phyloP scores from a whole-genome alignment of 2,797 vertebrate genomes.

The Pantherophis vulpinus region DNA sequence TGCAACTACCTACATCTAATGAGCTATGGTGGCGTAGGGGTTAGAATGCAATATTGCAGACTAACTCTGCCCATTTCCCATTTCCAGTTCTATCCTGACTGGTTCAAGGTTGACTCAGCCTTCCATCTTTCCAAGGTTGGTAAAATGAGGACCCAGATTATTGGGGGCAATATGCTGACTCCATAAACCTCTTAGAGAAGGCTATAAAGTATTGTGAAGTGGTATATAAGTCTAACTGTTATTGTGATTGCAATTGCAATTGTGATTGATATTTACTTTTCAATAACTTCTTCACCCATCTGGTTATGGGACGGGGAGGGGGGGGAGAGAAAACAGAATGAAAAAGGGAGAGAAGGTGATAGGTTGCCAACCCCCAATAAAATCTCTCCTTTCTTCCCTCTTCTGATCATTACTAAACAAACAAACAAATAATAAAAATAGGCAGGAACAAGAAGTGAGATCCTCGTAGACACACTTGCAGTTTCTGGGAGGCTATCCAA shows the following conservation, averaged over 20 bases:
- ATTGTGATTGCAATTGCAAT: neutral
- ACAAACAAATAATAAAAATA: neutral
- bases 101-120: neutral
- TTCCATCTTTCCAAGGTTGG: neutral
- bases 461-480: neutral
- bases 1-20: neutral
- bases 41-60: neutral
- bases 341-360: neutral
- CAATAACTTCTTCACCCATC: neutral
- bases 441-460: neutral
- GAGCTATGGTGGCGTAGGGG: neutral
- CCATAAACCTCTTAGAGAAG: too few species aligned
- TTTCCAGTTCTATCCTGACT: too few species aligned
- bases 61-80: neutral
- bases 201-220: too few species aligned
- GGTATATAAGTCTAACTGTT: neutral
- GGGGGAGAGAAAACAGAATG: neutral
- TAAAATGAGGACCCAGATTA: neutral
- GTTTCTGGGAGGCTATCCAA: neutral
- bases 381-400: neutral
- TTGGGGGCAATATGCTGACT: neutral
- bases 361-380: neutral
- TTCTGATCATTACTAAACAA: neutral
- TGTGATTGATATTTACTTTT: neutral
- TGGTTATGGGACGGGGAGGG: neutral